These are phyloP conservation scores for Onychorhynchus coronatus DNA, from an alignment of 2,113 vertebrate genomes.

Conservation along the genomic window DNA sequence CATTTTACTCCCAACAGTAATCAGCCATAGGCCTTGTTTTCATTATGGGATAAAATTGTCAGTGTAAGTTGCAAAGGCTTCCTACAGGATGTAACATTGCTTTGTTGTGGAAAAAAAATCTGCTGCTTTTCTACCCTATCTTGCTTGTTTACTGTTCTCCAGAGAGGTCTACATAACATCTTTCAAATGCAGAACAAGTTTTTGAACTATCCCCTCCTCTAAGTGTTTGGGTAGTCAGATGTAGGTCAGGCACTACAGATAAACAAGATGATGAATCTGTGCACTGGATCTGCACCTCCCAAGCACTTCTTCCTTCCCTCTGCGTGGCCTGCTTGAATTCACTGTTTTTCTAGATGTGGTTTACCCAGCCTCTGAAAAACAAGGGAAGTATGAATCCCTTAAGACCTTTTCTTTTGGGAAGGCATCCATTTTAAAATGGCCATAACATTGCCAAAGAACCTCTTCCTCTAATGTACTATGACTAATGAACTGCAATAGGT, in stretches of 20 bases:
- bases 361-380: neutral
- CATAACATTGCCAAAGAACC: neutral
- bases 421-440: neutral
- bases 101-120: neutral
- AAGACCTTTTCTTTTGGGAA: neutral
- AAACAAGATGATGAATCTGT: neutral
- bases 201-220: constrained; percentile 28
- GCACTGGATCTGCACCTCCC: neutral
- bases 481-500: constrained; percentile 37
- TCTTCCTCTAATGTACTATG: constrained; percentile 28
- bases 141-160: constrained; percentile 16
- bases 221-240: constrained; percentile 3
- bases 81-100: neutral
- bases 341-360: neutral
- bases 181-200: constrained; percentile 1
- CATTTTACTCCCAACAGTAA: neutral
- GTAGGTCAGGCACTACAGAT: constrained; percentile 24
- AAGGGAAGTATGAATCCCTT: neutral
- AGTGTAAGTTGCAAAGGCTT: neutral
- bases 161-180: neutral
- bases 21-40: neutral
- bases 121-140: neutral
- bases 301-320: neutral
- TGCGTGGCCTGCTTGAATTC: neutral
- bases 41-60: neutral